phyloP scores from a whole-genome alignment of 1,140 invertebrate genomes.

The Oreohelix idahoensis region DNA sequence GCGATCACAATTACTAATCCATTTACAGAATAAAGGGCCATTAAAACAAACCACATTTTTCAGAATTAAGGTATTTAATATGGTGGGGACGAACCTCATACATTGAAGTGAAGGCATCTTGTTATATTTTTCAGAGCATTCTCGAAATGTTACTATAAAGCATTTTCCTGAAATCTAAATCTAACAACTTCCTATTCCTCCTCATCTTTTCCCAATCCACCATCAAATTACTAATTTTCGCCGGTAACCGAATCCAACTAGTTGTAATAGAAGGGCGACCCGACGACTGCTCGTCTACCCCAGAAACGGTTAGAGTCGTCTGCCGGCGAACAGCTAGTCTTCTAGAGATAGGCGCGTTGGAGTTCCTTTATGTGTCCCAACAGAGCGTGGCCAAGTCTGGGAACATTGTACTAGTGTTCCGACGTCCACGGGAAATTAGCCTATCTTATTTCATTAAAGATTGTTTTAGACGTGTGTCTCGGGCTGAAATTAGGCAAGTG shows the following conservation, averaged over 20 bases:
- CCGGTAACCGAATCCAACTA: neutral
- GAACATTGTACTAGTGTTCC: neutral
- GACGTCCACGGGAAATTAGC: constrained; percentile 13
- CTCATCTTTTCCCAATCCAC: neutral
- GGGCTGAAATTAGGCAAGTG: neutral
- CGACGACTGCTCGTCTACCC: neutral
- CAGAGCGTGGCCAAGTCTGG: neutral
- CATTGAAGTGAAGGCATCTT: too few species aligned
- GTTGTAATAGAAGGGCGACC: neutral
- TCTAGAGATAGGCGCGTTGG: neutral
- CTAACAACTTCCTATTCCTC: too few species aligned
- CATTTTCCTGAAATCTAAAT: too few species aligned
- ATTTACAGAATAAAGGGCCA: too few species aligned
- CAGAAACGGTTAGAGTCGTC: neutral
- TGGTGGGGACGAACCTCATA: too few species aligned
- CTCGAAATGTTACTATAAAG: too few species aligned
- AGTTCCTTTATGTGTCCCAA: neutral
- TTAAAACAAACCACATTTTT: too few species aligned
- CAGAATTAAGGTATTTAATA: too few species aligned
- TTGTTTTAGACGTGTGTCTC: neutral
- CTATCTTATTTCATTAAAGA: neutral
- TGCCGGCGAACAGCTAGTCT: neutral
- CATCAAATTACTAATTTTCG: neutral
- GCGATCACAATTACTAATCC: too few species aligned
- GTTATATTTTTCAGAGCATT: too few species aligned